Percentiles rank a stretch among this genome's conserved stretches.
These are phyloP conservation scores for Callyntrura sp. DNA, from an alignment of 2,888 invertebrate species.

Conservation along the genomic window DNA sequence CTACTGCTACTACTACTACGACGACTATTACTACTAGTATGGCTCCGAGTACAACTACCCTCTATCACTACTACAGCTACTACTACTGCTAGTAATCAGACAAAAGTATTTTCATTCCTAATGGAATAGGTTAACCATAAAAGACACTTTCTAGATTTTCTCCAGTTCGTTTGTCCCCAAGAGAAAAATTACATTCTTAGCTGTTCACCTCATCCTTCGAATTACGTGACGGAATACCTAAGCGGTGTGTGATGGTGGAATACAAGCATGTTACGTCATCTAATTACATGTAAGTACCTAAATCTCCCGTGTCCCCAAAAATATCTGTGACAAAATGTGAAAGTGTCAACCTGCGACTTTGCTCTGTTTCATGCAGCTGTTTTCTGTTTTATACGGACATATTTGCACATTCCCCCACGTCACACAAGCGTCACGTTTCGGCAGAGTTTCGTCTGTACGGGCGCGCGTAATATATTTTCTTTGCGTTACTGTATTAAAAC, in stretches of 20 bases:
- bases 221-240: not conserved
- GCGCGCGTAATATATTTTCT: too few species aligned
- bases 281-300: not conserved
- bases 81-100: slow-evolving; percentile 3
- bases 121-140: slow-evolving; percentile 48
- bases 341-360: not conserved
- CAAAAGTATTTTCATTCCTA: slow-evolving; percentile 25
- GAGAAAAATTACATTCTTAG: slow-evolving; percentile 49
- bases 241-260: not conserved
- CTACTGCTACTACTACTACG: not conserved
- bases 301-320: not conserved
- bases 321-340: too few species aligned
- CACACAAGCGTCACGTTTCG: too few species aligned
- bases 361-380: not conserved
- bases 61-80: not conserved
- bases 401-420: too few species aligned
- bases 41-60: too few species aligned
- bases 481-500: too few species aligned
- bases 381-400: not conserved
- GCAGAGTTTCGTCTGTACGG: too few species aligned
- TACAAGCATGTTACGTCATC: slow-evolving; percentile 12
- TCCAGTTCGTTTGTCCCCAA: slow-evolving; percentile 30
- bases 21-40: too few species aligned
- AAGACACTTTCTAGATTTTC: slow-evolving; percentile 55
- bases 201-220: not conserved